Conservation (phyloP, 1,140 invertebrate genomes). For the Goniozus legneri region DNA sequence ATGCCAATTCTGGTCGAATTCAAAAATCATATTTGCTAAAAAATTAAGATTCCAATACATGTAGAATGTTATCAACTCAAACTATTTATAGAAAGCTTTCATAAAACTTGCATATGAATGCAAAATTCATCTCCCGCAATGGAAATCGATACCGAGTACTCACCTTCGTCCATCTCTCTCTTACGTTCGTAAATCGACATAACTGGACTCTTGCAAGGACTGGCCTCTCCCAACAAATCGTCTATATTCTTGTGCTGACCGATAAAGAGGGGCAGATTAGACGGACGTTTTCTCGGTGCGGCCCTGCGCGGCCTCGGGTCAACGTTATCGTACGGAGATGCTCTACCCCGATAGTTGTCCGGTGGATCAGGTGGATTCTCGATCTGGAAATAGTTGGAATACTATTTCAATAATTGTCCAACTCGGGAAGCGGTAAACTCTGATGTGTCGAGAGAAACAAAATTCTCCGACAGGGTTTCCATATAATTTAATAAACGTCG, state of each 20-base stretch:
- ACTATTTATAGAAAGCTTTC: too few relatives aligned
- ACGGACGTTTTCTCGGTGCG: conserved; percentile 34
- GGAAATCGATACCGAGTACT: too few relatives aligned
- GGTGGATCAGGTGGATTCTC: conserved; percentile 47
- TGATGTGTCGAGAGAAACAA: too few relatives aligned
- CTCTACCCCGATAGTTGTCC: conserved; percentile 44
- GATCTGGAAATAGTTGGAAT: conserved; percentile 26
- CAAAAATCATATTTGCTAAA: too few relatives aligned
- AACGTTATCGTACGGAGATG: conserved; percentile 70
- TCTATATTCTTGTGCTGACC: conserved; percentile 79
- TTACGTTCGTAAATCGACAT: conserved; percentile 21
- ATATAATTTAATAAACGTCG: not conserved
- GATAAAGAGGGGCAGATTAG: conserved; percentile 63
- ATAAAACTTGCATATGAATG: not conserved
- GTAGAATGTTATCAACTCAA: too few relatives aligned
- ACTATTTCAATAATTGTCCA: too few relatives aligned
- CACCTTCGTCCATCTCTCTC: conserved; percentile 27
- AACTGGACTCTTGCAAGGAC: conserved; percentile 32
- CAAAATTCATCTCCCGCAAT: not conserved
- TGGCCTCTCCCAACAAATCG: conserved; percentile 66
- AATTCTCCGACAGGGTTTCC: not conserved
- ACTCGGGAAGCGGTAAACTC: too few relatives aligned
- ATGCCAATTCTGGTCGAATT: not conserved
- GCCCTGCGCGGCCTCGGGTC: conserved; percentile 38
- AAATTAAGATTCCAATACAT: too few relatives aligned